Percentiles rank a stretch among this genome's conserved stretches.
Evolutionary conservation across 1,140 invertebrate species (phyloP).

Genomic region (Yoshiicerus persimilis): DNA sequence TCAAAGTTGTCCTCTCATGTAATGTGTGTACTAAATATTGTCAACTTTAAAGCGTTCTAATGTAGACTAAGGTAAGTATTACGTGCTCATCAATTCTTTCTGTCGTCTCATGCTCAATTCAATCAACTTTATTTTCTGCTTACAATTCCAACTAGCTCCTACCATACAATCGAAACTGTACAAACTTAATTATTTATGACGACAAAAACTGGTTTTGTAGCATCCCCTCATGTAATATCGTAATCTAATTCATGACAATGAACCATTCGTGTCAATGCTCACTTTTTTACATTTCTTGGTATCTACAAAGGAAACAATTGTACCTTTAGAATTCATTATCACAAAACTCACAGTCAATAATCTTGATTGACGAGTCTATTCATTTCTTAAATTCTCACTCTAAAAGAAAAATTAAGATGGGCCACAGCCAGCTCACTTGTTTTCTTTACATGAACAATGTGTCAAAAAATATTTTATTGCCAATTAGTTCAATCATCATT

Average conservation of each 20-base stretch:
- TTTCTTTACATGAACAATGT: background rate
- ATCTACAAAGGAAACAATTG: background rate
- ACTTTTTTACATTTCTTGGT: background rate
- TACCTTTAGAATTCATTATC: background rate
- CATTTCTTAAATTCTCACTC: background rate
- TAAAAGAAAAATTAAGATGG: background rate
- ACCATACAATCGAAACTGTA: background rate
- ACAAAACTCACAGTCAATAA: background rate
- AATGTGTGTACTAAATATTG: background rate
- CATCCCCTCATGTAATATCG: background rate
- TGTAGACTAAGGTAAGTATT: background rate
- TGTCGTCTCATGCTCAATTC: background rate
- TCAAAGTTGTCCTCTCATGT: background rate
- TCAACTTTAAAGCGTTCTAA: background rate
- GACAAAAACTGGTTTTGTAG: background rate
- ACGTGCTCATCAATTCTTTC: background rate
- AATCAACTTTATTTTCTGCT: background rate
- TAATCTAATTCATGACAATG: slow-evolving; percentile 5
- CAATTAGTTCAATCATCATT: background rate
- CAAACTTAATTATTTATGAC: background rate
- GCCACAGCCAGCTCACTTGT: background rate
- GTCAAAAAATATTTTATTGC: background rate
- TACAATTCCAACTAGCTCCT: background rate
- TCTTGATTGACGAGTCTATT: background rate
- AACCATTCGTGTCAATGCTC: background rate